Evolutionary conservation across 2,113 vertebrate genomes (phyloP).

Genomic region (Gallinago jamesoni): DNA sequence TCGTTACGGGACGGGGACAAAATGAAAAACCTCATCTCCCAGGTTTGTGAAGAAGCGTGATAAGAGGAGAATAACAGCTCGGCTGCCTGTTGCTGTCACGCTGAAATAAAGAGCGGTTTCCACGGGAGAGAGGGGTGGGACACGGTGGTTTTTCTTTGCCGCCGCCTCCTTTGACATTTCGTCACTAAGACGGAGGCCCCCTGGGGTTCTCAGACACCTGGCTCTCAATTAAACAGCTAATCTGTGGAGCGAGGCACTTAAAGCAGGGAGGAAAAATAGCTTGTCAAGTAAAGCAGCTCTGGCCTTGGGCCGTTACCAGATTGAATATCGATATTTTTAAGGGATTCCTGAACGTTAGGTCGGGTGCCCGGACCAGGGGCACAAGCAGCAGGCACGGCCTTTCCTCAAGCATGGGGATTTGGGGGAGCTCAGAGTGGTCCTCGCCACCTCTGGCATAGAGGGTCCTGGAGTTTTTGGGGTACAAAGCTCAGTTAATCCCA

Average conservation of each 20-base stretch:
- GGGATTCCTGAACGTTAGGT: background rate
- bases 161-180: background rate
- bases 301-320: background rate
- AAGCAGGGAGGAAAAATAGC: conserved; percentile 21
- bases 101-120: background rate
- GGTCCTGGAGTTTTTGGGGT: background rate
- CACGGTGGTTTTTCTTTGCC: background rate
- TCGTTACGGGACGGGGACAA: fast-evolving
- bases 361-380: background rate
- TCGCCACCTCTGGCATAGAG: background rate
- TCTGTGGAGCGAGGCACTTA: conserved; percentile 43
- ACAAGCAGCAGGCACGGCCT: background rate
- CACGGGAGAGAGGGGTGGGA: background rate
- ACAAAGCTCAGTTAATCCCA: background rate
- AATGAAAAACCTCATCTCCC: background rate
- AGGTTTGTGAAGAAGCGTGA: background rate
- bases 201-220: conserved; percentile 23
- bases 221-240: conserved; percentile 58
- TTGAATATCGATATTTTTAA: background rate
- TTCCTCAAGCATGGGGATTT: background rate
- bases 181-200: background rate
- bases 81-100: background rate
- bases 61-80: background rate
- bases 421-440: background rate
- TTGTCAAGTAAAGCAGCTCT: conserved; percentile 37